Evolutionary conservation across 2,113 vertebrate species (phyloP).

Genomic region (Donacobius atricapilla): DNA sequence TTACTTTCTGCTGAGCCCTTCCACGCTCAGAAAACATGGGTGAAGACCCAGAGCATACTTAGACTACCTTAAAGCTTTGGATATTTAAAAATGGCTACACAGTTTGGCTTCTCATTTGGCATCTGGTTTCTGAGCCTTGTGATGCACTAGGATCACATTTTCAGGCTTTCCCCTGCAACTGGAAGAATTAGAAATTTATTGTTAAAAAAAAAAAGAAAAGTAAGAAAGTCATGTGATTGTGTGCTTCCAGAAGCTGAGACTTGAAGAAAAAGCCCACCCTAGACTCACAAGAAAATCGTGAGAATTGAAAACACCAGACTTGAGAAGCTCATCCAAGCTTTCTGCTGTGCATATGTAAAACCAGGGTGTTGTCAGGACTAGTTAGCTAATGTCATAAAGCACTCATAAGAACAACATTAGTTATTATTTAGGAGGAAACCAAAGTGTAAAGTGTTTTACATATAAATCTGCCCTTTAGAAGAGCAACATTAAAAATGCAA

Average conservation of each 20-base stretch:
- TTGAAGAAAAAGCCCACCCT: constrained; percentile 36
- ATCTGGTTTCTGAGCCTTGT: not conserved
- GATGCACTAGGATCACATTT: not conserved
- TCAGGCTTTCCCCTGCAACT: not conserved
- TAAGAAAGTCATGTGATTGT: not conserved
- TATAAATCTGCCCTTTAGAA: constrained; percentile 55
- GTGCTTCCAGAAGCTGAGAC: constrained; percentile 39
- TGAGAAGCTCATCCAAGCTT: constrained; percentile 36
- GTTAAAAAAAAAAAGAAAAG: not conserved
- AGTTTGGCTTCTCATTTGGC: not conserved
- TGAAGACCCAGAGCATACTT: not conserved
- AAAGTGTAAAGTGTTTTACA: constrained; percentile 62
- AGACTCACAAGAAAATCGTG: constrained; percentile 35
- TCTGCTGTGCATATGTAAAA: constrained; percentile 56
- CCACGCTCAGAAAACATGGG: not conserved
- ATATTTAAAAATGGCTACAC: not conserved
- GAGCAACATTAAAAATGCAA: not conserved
- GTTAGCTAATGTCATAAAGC: constrained; percentile 53
- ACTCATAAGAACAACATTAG: constrained; percentile 29
- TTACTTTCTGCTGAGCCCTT: not conserved
- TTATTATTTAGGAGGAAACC: constrained; percentile 63
- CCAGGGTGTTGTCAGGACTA: constrained; percentile 53
- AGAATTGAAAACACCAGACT: constrained; percentile 45
- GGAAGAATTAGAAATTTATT: not conserved
- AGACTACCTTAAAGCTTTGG: not conserved